A percentile compares a stretch with the other conserved stretches of the same genome.
These are phyloP conservation scores for Erynnis tages DNA, from an alignment of 2,888 invertebrate species.

Conservation along the genomic window DNA sequence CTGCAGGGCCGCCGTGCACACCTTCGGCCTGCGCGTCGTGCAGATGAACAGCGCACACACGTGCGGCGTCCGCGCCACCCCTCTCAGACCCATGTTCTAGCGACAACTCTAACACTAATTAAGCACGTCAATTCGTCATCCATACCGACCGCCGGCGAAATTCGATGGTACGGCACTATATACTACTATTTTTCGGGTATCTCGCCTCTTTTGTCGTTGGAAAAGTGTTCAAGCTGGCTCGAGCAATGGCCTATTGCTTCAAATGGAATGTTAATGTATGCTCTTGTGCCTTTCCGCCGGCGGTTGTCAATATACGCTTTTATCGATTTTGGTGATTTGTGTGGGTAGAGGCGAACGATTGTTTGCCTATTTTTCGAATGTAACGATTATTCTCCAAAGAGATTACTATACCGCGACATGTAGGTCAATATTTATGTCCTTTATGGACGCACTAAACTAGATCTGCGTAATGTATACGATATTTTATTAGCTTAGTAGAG, in stretches of 20 bases:
- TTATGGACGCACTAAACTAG: conserved; percentile 48
- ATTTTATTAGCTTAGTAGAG: conserved; percentile 55
- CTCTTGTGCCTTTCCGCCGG: conserved; percentile 74
- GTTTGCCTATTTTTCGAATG: conserved; percentile 53
- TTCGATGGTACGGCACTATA: conserved; percentile 62
- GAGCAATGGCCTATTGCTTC: conserved; percentile 41
- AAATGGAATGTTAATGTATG: conserved; percentile 61
- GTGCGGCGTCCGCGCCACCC: conserved; percentile 74
- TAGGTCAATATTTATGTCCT: conserved; percentile 26
- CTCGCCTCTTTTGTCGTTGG: conserved; percentile 18
- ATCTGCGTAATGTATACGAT: conserved; percentile 78
- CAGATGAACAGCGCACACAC: conserved; percentile 78
- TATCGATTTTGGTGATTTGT: conserved; percentile 45
- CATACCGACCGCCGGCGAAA: conserved; percentile 54
- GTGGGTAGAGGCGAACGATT: conserved; percentile 54
- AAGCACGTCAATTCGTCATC: conserved; percentile 52
- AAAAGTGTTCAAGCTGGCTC: conserved; percentile 41
- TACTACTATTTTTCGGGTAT: conserved; percentile 32
- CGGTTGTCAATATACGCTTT: conserved; percentile 58
- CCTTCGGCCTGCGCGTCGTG: conserved; percentile 72
- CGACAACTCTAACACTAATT: conserved; percentile 17
- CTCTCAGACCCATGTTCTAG: conserved; percentile 73
- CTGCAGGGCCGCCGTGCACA: conserved; percentile 74
- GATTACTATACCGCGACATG: conserved; percentile 42
- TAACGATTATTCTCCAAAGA: conserved; percentile 70